These are phyloP conservation scores for Eurytoma adleriae DNA, from an alignment of 2,888 invertebrate genomes.

Conservation along the genomic window DNA sequence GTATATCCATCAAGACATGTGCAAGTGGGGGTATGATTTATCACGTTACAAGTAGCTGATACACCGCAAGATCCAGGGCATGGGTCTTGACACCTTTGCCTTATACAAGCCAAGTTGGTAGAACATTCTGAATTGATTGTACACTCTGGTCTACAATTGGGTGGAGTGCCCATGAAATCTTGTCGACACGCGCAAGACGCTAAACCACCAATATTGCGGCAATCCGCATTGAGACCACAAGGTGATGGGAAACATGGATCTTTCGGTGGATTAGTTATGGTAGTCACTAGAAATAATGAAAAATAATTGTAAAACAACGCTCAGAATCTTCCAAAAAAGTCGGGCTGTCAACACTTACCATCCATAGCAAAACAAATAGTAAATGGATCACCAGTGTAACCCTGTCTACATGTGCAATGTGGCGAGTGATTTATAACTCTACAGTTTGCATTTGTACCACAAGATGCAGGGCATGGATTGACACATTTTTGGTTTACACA, in stretches of 20 bases:
- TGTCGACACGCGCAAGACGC: conserved; percentile 90
- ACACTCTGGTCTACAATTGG: conserved; percentile 90
- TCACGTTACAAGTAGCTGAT: conserved; percentile 86
- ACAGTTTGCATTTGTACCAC: conserved; percentile 84
- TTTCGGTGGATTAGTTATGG: conserved; percentile 64
- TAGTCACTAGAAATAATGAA: no score
- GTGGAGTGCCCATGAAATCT: conserved; percentile 86
- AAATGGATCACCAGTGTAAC: conserved; percentile 83
- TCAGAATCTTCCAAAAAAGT: no score
- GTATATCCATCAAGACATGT: conserved; percentile 88
- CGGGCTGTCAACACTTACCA: conserved; percentile 62
- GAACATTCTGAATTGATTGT: conserved; percentile 83
- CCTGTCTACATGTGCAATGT: conserved; percentile 79
- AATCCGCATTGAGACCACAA: conserved; percentile 91
- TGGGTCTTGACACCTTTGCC: conserved; percentile 87
- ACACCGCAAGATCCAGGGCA: conserved; percentile 90
- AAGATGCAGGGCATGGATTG: conserved; percentile 85
- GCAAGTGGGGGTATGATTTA: conserved; percentile 91
- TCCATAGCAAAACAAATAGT: conserved; percentile 77
- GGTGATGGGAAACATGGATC: conserved; percentile 90
- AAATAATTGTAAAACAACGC: no score
- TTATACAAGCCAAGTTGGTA: conserved; percentile 86
- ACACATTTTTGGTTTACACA: conserved; percentile 83
- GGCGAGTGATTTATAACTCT: conserved; percentile 82
- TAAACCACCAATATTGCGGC: conserved; percentile 84